Base-by-base conservation (phyloP, 2,888 invertebrate species). In the Homarus gammarus region DNA sequence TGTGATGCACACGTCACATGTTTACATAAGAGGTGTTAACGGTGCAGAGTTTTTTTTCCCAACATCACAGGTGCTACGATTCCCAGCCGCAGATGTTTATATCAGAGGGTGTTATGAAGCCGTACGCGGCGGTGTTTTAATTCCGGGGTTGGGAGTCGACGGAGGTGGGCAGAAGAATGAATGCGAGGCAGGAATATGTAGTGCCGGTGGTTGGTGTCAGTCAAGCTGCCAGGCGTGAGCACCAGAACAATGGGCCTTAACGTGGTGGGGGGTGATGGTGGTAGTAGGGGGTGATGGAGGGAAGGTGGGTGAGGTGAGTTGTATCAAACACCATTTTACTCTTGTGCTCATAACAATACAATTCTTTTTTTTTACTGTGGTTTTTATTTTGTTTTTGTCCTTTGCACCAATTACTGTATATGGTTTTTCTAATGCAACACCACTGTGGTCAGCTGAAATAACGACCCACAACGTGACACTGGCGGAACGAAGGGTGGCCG, bases 221-320 rank as follows among this genome's bases (percentile, higher is more conserved):
- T 78, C 78, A 78, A 44, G 36, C 56, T 78, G 78, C 56, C 78
- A 78, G 56, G 33, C 56, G 56, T 36, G 78, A 78, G 56, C 51
- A 36, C 56, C 18, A 31, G 78, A 33, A 78, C 78, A 78, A 78
- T 78, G 78, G 78, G 49, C 49, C 77, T 77, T 49, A 77, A 31
- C 78, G 78, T 51, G n/a, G 78, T 56, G 78, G 56, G 56, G 15
- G 5, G 49, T 49, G 49, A 15, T 49, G 0, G 1, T 49, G 49
- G 49, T 49, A 49, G 1, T 49, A 56, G 56, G 56, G 56, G 18
- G 56, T 2, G 56, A 56, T 8, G 18, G 56, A 56, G 56, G 18
- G 56, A 56, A 18, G 18, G 56, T 15, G 18, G 18, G 56, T 15
- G 56, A 56, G 56, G 18, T 8, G 2, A 18, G 18, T 8, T 5